phyloP scores from a whole-genome alignment of 2,113 vertebrate genomes.

The Proteles cristata region DNA sequence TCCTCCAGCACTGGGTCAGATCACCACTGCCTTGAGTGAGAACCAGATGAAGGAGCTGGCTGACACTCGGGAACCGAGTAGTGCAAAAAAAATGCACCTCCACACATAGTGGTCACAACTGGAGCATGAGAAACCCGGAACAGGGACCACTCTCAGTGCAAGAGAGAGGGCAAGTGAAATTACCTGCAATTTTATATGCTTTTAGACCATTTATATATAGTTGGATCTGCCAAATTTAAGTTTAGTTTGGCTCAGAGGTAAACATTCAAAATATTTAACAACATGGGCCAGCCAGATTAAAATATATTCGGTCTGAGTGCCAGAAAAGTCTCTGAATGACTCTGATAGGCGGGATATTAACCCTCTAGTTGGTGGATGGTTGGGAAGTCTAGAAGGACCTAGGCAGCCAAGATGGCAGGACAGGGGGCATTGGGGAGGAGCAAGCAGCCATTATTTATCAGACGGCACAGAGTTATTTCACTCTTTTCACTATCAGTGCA shows the following conservation, averaged over 20 bases:
- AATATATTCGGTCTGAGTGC: neutral
- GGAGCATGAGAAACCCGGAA: neutral
- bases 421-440: neutral
- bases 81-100: neutral
- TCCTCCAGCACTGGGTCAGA: neutral
- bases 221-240: neutral
- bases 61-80: neutral
- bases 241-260: neutral
- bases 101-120: neutral
- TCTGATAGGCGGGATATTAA: neutral
- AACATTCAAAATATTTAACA: constrained; percentile 35
- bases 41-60: neutral
- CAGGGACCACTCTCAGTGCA: neutral
- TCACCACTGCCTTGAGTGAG: neutral
- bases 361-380: neutral
- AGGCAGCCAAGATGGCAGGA: neutral
- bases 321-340: neutral
- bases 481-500: neutral
- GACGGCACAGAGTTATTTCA: neutral
- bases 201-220: neutral
- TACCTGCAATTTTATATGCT: neutral
- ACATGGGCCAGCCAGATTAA: neutral
- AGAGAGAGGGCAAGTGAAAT: neutral
- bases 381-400: neutral
- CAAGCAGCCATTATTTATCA: neutral